phyloP scores from a whole-genome alignment of 2,888 invertebrate genomes.

The Xestia xanthographa region DNA sequence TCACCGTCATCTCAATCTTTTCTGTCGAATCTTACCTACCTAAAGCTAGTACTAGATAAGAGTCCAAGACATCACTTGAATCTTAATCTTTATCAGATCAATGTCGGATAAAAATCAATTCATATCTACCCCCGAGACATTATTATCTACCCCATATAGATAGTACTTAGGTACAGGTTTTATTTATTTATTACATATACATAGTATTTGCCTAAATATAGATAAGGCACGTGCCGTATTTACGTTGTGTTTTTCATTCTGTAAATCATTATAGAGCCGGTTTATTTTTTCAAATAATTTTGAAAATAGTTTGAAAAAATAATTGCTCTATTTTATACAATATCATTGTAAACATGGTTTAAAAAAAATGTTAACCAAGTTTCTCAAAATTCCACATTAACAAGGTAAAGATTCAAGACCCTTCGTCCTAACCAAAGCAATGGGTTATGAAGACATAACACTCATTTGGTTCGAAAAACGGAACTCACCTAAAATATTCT shows the following conservation, averaged over 20 bases:
- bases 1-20: neutral
- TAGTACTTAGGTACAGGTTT: neutral
- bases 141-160: conserved; percentile 13
- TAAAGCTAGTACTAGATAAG: conserved; percentile 7
- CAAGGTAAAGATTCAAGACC: neutral
- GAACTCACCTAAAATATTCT: neutral
- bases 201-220: neutral
- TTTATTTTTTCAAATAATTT: neutral
- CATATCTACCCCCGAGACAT: conserved; percentile 12
- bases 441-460: neutral
- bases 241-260: neutral
- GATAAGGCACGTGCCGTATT: neutral
- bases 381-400: neutral
- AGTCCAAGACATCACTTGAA: conserved; percentile 10
- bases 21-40: neutral
- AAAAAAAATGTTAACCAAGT: neutral
- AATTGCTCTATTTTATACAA: too few species aligned
- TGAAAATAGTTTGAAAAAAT: too few species aligned
- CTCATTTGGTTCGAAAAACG: neutral
- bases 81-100: conserved; percentile 16
- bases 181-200: neutral
- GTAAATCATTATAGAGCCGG: neutral
- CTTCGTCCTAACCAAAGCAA: neutral
- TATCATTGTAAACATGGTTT: too few species aligned
- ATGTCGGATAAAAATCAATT: conserved; percentile 24